These are phyloP conservation scores for Myoxocephalus aenaeus DNA, from an alignment of 2,797 vertebrate species.

Conservation along the genomic window DNA sequence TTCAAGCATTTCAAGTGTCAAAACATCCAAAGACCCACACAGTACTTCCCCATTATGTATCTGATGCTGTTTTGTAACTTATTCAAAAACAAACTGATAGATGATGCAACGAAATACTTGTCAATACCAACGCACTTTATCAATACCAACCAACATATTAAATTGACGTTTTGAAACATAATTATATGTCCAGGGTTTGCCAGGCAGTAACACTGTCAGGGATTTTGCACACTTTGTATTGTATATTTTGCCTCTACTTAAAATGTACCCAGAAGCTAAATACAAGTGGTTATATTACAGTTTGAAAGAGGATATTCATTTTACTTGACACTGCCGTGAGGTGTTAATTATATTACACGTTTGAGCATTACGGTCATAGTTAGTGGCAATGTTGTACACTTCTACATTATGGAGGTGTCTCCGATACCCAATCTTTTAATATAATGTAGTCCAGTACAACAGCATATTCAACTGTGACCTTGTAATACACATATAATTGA, in stretches of 20 bases:
- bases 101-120: not conserved
- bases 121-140: not conserved
- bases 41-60: not conserved
- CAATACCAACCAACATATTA: not conserved
- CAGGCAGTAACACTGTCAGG: not conserved
- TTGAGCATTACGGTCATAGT: not conserved
- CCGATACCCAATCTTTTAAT: not conserved
- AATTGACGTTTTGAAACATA: not conserved
- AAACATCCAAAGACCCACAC: not conserved
- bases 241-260: too few relatives aligned
- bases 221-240: too few relatives aligned
- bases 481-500: not conserved
- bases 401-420: not conserved
- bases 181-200: not conserved
- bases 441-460: not conserved
- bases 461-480: not conserved
- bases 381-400: not conserved
- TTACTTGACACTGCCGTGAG: not conserved
- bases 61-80: not conserved
- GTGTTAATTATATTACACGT: not conserved
- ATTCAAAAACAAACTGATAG: not conserved
- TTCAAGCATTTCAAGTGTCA: not conserved
- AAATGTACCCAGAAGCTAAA: too few relatives aligned
- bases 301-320: too few relatives aligned
- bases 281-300: too few relatives aligned